These are phyloP conservation scores for Poecilia latipinna DNA, from an alignment of 2,113 vertebrate genomes.

Conservation along the genomic window DNA sequence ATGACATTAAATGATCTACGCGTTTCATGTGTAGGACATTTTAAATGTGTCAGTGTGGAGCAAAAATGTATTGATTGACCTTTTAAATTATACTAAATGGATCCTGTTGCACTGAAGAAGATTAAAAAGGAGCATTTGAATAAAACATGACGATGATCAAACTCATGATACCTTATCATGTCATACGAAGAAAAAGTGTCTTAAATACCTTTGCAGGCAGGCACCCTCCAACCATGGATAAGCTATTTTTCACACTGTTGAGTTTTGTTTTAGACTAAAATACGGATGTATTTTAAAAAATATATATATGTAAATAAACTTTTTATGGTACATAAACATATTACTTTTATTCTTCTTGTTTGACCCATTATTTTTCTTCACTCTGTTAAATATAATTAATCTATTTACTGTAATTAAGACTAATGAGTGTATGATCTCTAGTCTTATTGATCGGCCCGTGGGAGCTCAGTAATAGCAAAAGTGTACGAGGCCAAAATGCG, in stretches of 20 bases:
- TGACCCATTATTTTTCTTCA: not conserved
- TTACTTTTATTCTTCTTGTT: not conserved
- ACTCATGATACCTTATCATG: constrained; percentile 43
- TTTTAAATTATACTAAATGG: constrained; percentile 59
- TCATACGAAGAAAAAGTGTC: constrained; percentile 41
- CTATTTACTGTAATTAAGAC: constrained; percentile 36
- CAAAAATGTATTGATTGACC: constrained; percentile 64
- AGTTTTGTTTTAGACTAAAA: not conserved
- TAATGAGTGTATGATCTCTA: constrained; percentile 48
- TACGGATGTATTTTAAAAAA: too few relatives aligned
- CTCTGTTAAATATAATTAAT: constrained; percentile 26
- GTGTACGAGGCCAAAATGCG: constrained; percentile 29
- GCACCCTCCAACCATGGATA: not conserved
- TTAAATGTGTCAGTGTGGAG: constrained; percentile 26
- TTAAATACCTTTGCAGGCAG: not conserved
- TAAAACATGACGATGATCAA: constrained; percentile 58
- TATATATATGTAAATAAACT: too few relatives aligned
- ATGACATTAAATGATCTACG: constrained; percentile 16
- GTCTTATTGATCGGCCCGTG: constrained; percentile 35
- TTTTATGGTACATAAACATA: too few relatives aligned
- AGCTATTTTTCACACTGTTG: not conserved
- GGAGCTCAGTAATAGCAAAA: constrained; percentile 37
- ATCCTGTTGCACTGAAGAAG: constrained; percentile 53
- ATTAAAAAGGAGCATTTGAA: constrained; percentile 62
- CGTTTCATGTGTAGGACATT: constrained; percentile 31